Evolutionary conservation across 2,888 invertebrate genomes (phyloP).

Genomic region (Himalopsyche anomala): DNA sequence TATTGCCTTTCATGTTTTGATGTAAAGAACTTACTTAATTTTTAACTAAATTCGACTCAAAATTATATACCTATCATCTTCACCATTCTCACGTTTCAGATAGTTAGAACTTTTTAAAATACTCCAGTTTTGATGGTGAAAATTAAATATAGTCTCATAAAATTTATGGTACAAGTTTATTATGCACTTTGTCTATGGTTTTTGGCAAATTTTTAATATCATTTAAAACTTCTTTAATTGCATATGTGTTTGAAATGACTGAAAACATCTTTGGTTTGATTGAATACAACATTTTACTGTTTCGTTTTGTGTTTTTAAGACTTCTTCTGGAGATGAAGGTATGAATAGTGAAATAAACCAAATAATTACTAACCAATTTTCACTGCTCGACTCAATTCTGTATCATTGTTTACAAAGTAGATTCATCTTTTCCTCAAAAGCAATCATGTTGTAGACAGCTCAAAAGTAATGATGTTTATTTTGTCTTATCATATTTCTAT

Average conservation of each 20-base stretch:
- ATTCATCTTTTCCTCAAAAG: neutral
- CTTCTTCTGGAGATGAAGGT: constrained; percentile 40
- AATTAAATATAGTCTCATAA: too few relatives aligned
- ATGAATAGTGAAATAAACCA: constrained; percentile 16
- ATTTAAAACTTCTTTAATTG: neutral
- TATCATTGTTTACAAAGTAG: neutral
- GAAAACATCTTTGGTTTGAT: neutral
- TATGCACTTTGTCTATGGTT: neutral
- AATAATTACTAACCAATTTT: constrained; percentile 1
- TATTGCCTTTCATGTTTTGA: too few relatives aligned
- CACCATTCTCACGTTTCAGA: too few relatives aligned
- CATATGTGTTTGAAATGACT: neutral
- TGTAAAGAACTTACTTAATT: too few relatives aligned
- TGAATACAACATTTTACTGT: constrained; percentile 26
- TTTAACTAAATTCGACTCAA: too few relatives aligned
- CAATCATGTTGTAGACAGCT: too few relatives aligned
- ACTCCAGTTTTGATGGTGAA: too few relatives aligned
- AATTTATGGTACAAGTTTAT: neutral
- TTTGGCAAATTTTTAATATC: neutral
- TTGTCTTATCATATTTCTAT: too few relatives aligned
- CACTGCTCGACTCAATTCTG: neutral
- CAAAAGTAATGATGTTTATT: too few relatives aligned
- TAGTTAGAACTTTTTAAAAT: too few relatives aligned
- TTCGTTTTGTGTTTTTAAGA: constrained; percentile 37
- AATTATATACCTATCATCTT: too few relatives aligned